phyloP scores from a whole-genome alignment of 2,113 vertebrate genomes.

The Aix galericulata region DNA sequence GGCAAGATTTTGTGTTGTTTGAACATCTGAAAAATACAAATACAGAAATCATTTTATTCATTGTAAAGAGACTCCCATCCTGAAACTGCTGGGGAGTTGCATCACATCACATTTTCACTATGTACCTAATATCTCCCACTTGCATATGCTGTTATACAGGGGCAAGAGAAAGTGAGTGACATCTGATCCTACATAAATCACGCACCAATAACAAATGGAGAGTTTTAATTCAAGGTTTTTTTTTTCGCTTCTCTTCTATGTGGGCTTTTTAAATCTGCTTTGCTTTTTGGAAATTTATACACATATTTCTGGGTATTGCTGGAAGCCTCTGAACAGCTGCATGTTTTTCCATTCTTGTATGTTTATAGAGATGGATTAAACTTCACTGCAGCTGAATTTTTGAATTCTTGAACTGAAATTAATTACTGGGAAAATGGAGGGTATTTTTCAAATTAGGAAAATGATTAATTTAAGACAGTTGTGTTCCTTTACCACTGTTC shows the following conservation, averaged over 20 bases:
- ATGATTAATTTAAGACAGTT: constrained; percentile 59
- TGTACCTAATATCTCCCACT: constrained; percentile 37
- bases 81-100: constrained; percentile 38
- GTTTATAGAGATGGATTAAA: constrained; percentile 47
- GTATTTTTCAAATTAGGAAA: constrained; percentile 56
- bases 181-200: constrained; percentile 25
- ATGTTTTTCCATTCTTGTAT: constrained; percentile 23
- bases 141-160: neutral
- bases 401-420: constrained; percentile 56
- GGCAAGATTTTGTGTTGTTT: constrained; percentile 42
- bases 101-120: constrained; percentile 24
- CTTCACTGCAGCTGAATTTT: constrained; percentile 60
- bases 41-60: constrained; percentile 4
- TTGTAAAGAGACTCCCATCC: constrained; percentile 19
- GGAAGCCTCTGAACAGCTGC: neutral
- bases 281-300: neutral
- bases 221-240: constrained; percentile 38
- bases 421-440: constrained; percentile 53
- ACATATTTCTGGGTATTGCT: neutral
- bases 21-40: constrained; percentile 41
- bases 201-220: constrained; percentile 26
- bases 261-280: neutral
- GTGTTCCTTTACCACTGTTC: constrained; percentile 42
- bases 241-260: neutral
- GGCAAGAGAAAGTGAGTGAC: constrained; percentile 22